A percentile compares a stretch with the other conserved stretches of the same genome.
Evolutionary conservation across 2,888 invertebrate genomes (phyloP).

Genomic region (Tenthredo notha): DNA sequence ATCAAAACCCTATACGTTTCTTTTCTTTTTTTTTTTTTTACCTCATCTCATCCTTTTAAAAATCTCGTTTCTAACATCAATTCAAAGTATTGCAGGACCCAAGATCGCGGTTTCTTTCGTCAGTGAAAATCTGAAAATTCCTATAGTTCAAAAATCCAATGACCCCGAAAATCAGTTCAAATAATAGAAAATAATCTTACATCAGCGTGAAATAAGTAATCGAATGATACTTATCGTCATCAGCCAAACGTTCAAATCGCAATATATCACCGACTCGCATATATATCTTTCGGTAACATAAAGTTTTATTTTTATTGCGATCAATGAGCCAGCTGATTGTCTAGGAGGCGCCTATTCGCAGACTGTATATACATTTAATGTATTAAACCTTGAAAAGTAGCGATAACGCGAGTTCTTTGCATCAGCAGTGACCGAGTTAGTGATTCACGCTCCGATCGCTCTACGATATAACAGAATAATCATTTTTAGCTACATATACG

Average conservation of each 20-base stretch:
- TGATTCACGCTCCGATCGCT: background rate
- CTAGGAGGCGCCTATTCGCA: background rate
- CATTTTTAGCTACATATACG: background rate
- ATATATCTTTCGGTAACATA: background rate
- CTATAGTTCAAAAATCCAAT: background rate
- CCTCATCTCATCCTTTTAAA: background rate
- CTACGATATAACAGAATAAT: background rate
- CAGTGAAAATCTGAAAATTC: background rate
- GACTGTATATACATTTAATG: background rate
- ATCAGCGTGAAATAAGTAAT: too few relatives aligned
- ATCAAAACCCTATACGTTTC: background rate
- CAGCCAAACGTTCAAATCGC: background rate
- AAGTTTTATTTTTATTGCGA: background rate
- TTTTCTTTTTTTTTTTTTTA: background rate
- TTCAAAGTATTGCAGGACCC: background rate
- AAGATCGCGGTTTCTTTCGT: background rate
- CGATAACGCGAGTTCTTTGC: background rate
- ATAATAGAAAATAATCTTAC: background rate
- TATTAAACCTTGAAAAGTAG: background rate
- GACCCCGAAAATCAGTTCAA: background rate
- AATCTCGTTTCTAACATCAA: background rate
- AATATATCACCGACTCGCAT: background rate
- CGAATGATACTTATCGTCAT: background rate
- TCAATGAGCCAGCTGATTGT: constrained; percentile 16
- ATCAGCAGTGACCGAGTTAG: background rate